Evolutionary conservation across 2,113 vertebrate genomes (phyloP), one percentile per base, ranked within the genome.

Genomic region (Aviceda subcristata): DNA sequence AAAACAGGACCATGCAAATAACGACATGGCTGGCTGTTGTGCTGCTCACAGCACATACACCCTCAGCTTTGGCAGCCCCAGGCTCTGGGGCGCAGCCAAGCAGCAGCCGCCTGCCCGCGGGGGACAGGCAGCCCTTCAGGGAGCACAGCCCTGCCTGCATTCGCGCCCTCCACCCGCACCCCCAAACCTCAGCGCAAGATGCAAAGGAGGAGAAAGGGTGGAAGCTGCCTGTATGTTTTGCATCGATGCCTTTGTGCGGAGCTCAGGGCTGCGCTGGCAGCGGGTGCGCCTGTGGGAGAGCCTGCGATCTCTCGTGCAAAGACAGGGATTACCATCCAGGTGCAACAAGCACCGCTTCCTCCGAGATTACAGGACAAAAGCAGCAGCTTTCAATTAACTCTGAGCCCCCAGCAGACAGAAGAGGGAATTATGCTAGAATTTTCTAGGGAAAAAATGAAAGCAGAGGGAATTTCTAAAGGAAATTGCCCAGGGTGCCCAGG

Each of bases 341-440:
- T 96, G 93, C 92, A 91, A 71, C 77, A 32, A 87, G 91, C 88
- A 23, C 51, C 3, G 36, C 92, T 93, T 43, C 92, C 82, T 88
- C 75, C 0, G 0, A 53, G 91, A 89, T 85, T 75, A 90, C 69
- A 60, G 74, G 84, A 91, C 94, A 95, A 87, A 89, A 89, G 91
- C 93, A 46, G 84, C 87, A 45, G 93, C 94, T 87, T 89, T 41
- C 90, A 67, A 91, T 96, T 89, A 96, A 91, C 60, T 75, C 93
- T 11, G 51, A 96, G 91, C 34, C 9, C 51, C 51, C 34, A 3
- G 4, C 87, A 84, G 69, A 48, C 84, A 75, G 84, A 30, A 36
- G 36, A 60, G 43, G 51, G 73, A 81, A 92, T 85, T 63, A 56
- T 27, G 51, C 29, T 86, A 45, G 51, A 77, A 92, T 74, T 29